phyloP scores from a whole-genome alignment of 2,113 vertebrate genomes.

The Eulemur rufifrons region DNA sequence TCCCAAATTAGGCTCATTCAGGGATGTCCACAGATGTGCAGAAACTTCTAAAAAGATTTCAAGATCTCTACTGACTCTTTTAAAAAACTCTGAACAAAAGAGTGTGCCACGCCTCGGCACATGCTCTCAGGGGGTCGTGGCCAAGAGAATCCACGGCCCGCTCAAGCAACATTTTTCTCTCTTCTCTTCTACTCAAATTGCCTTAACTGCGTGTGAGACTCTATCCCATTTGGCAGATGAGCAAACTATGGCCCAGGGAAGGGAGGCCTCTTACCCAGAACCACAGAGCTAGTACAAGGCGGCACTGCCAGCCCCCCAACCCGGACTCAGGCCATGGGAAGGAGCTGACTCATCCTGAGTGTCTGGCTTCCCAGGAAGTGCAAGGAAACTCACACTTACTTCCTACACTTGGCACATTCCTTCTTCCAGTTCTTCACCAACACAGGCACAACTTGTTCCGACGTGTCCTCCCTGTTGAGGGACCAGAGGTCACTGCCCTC shows the following conservation, averaged over 20 bases:
- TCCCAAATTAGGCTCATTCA: too few relatives aligned
- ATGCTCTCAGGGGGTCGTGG: rapidly evolving
- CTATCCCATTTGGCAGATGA: neutral
- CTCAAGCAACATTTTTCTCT: rapidly evolving
- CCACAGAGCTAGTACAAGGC: rapidly evolving
- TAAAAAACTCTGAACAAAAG: too few relatives aligned
- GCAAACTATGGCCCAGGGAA: rapidly evolving
- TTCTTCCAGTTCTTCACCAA: slow-evolving; percentile 91
- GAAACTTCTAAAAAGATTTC: too few relatives aligned
- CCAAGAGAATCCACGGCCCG: rapidly evolving
- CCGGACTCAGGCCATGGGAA: rapidly evolving
- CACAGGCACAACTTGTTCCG: slow-evolving; percentile 89
- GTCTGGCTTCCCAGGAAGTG: rapidly evolving
- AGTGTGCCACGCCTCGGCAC: too few relatives aligned
- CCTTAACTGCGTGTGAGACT: rapidly evolving
- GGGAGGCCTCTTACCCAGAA: neutral
- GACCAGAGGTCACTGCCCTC: slow-evolving; percentile 95
- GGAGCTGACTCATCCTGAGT: rapidly evolving
- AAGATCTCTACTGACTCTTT: too few relatives aligned
- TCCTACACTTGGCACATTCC: slow-evolving; percentile 91
- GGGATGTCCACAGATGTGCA: too few relatives aligned
- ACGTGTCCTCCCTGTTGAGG: slow-evolving; percentile 91
- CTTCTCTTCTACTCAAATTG: neutral
- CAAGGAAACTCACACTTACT: slow-evolving; percentile 81
- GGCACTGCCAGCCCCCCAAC: rapidly evolving